Evolutionary conservation across 2,797 vertebrate genomes (phyloP).

Genomic region (Centroberyx gerrardi): DNA sequence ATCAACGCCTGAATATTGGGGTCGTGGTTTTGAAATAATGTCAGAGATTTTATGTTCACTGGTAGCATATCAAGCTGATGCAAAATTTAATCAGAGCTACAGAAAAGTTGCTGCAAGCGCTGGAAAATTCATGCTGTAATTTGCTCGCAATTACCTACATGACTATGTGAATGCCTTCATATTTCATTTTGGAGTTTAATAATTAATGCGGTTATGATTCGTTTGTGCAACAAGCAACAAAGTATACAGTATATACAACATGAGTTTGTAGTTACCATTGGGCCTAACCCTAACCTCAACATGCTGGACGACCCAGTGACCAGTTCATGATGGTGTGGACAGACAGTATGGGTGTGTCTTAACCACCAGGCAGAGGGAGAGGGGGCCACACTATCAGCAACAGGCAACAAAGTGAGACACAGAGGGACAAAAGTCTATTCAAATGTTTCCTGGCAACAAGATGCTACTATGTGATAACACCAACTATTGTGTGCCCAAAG

Average conservation of each 20-base stretch:
- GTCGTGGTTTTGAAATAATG: too few species aligned
- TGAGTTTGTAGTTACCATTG: neutral
- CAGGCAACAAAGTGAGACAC: conserved; percentile 43
- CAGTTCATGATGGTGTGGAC: conserved; percentile 36
- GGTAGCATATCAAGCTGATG: too few species aligned
- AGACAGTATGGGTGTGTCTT: conserved; percentile 13
- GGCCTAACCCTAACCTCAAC: neutral
- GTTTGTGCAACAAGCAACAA: neutral
- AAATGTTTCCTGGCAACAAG: conserved; percentile 52
- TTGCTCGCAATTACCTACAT: too few species aligned
- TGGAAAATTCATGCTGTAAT: too few species aligned
- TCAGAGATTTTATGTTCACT: too few species aligned
- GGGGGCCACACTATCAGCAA: conserved; percentile 46
- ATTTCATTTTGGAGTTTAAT: neutral
- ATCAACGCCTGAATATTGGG: too few species aligned
- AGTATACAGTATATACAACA: too few species aligned
- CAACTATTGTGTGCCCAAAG: neutral
- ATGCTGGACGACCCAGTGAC: conserved; percentile 39
- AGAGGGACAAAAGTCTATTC: conserved; percentile 37
- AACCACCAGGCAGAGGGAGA: conserved; percentile 8
- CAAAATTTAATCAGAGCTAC: too few species aligned
- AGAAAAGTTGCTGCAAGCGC: too few species aligned
- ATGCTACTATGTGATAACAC: conserved; percentile 5
- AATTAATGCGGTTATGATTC: neutral
- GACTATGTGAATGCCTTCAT: too few species aligned